Base-by-base conservation (phyloP, 2,113 vertebrate genomes). In the Corynorhinus townsendii region DNA sequence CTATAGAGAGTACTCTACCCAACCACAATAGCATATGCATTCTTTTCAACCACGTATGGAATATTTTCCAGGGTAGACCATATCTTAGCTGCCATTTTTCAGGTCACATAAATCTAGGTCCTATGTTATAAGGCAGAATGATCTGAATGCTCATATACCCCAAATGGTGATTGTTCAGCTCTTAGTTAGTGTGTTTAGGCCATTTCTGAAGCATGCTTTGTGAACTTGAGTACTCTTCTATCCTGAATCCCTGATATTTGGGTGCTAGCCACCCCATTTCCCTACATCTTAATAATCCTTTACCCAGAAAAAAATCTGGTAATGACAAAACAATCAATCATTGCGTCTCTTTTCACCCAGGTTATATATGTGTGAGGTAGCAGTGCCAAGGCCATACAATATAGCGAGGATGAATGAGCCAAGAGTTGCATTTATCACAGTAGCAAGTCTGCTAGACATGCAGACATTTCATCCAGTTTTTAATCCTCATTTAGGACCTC, bases 101-200 rank as follows among this genome's bases (percentile, higher is more conserved):
- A 68, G 19, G 14, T 59, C 30, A 30, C 12, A 69, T n/a, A 93
- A 52, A 20, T 49, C 3, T 1, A 33, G 69, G 59, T 33, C 33
- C 14, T 24, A 11, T 4, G 11, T 33, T 6, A 15, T 16, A 26
- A 1, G 33, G 5, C 4, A 72, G 35, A 15, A 86, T 16, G 3
- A 47, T 49, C 16, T 16, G 19, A 35, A 22, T 73, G 12, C 9
- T 43, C 17, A 17, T 0, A 20, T 2, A 47, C 1, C 22, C 15
- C 52, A 54, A 83, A 49, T 2, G 1, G 10, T 6, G 7, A 0
- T 14, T 9, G 1, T 4, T 35, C 17, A 7, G 5, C 2, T 28
- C 76, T 24, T 30, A 0, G 54, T 69, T 24, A 40, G 4, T 45
- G 16, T 40, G 9, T 87, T 38, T 62, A 16, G 7, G 4, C 16